These are phyloP conservation scores for Pterocles gutturalis DNA, from an alignment of 2,113 vertebrate species.

Conservation along the genomic window DNA sequence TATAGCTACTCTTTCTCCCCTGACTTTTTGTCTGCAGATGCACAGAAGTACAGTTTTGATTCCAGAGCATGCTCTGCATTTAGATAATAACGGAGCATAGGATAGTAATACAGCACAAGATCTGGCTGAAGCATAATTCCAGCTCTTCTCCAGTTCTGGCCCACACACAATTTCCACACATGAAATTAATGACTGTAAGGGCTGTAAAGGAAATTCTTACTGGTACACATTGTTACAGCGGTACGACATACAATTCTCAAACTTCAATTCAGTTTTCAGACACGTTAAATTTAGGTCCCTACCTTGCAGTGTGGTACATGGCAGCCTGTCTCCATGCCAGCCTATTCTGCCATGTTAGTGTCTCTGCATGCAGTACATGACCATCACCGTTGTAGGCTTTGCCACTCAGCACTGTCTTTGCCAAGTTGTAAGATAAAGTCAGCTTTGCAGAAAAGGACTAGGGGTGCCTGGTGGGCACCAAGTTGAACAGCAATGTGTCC, in stretches of 20 bases:
- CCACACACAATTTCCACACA: constrained; percentile 18
- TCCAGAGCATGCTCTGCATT: constrained; percentile 24
- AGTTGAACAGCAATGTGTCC: not conserved
- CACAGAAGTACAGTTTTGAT: constrained; percentile 43
- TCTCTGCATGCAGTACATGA: not conserved
- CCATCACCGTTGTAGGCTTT: not conserved
- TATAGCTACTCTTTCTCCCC: not conserved
- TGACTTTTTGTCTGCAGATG: constrained; percentile 46
- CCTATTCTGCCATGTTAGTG: fast-evolving
- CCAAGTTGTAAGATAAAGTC: not conserved
- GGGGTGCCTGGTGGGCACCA: not conserved
- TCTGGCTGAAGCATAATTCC: constrained; percentile 7
- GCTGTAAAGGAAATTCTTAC: not conserved
- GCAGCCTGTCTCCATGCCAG: not conserved
- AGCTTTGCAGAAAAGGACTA: not conserved
- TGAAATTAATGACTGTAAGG: constrained; percentile 15
- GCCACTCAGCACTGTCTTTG: not conserved
- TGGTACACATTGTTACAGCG: not conserved
- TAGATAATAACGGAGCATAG: not conserved
- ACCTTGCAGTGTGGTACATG: not conserved
- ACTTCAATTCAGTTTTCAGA: not conserved
- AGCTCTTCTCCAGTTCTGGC: constrained; percentile 26
- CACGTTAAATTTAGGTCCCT: not conserved
- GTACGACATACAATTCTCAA: not conserved
- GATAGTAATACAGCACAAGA: constrained; percentile 14